Evolutionary conservation across 2,113 vertebrate genomes (phyloP).

Genomic region (Gymnobelideus leadbeateri): DNA sequence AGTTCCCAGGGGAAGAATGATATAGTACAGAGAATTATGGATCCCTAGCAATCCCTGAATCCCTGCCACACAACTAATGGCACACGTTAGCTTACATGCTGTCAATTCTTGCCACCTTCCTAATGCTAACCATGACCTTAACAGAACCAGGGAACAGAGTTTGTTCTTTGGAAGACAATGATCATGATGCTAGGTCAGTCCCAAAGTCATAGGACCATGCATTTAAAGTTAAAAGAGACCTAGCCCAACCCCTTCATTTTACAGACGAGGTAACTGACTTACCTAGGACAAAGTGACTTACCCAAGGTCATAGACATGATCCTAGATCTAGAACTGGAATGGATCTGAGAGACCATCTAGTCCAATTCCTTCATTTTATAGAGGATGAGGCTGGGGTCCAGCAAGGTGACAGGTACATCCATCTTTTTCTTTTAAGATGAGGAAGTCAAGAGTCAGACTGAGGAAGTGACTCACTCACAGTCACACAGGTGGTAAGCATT

Average conservation of each 20-base stretch:
- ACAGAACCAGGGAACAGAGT: background rate
- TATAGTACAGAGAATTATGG: background rate
- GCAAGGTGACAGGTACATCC: background rate
- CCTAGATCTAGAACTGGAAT: background rate
- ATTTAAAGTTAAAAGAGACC: background rate
- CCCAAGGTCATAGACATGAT: background rate
- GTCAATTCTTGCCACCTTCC: background rate
- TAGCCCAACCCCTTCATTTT: background rate
- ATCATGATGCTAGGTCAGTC: background rate
- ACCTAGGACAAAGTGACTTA: background rate
- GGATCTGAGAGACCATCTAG: background rate
- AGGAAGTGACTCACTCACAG: background rate
- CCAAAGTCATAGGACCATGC: background rate
- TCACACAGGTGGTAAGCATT: background rate
- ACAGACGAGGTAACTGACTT: background rate
- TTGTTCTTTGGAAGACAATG: constrained; percentile 5
- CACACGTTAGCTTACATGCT: background rate
- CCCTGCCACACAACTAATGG: background rate
- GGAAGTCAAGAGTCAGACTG: background rate
- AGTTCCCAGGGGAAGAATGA: background rate
- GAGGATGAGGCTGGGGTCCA: background rate
- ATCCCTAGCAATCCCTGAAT: background rate
- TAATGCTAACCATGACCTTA: background rate
- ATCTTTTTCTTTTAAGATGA: background rate
- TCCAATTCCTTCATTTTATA: background rate